These are phyloP conservation scores for Sebastes minor DNA, from an alignment of 2,797 vertebrate genomes.

Conservation along the genomic window DNA sequence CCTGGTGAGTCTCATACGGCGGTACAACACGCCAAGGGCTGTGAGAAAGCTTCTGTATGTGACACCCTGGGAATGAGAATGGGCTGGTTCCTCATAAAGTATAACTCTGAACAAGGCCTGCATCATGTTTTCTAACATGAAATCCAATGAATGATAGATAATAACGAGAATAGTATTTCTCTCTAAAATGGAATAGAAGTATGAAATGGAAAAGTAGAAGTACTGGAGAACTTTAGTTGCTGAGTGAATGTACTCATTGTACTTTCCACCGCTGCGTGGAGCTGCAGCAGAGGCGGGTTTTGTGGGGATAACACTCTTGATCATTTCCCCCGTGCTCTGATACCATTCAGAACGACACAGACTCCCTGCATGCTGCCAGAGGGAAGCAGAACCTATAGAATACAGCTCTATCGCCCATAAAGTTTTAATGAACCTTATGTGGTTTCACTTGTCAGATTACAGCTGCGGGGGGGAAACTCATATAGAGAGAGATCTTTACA, in stretches of 20 bases:
- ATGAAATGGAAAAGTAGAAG: neutral
- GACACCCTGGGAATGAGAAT: too few relatives aligned
- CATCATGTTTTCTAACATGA: neutral
- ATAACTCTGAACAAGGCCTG: neutral
- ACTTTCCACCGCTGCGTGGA: neutral
- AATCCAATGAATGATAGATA: neutral
- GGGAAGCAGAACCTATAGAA: neutral
- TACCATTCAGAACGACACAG: neutral
- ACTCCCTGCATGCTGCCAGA: neutral
- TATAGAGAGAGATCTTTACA: neutral
- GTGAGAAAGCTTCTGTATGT: neutral
- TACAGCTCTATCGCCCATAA: neutral
- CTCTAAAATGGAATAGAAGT: neutral
- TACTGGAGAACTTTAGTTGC: neutral
- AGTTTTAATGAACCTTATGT: slow-evolving; percentile 32
- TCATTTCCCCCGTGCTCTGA: neutral
- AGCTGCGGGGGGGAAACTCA: neutral
- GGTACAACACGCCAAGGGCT: too few relatives aligned
- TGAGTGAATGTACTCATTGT: neutral
- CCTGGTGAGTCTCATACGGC: fast-evolving
- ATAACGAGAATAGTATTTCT: neutral
- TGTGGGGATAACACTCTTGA: neutral
- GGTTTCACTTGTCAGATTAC: slow-evolving; percentile 28
- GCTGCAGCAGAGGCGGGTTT: neutral
- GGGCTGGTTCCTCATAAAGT: neutral